phyloP scores from a whole-genome alignment of 2,797 vertebrate genomes.

The Pogoniulus pusillus region DNA sequence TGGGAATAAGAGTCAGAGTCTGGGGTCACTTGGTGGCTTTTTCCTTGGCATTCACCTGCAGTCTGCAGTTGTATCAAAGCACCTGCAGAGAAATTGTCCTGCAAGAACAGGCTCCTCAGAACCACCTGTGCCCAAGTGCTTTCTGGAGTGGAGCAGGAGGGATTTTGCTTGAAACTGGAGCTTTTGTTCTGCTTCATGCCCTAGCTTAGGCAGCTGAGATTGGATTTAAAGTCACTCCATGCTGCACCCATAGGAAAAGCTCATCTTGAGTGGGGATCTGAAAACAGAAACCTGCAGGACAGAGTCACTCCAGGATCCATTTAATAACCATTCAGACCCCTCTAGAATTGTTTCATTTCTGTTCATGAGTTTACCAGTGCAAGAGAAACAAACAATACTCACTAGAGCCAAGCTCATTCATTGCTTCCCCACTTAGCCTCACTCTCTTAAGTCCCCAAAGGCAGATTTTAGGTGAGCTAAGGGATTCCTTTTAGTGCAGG shows the following conservation, averaged over 20 bases:
- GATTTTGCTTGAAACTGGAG: neutral
- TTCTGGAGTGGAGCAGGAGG: neutral
- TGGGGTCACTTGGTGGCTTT: neutral
- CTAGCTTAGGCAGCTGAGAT: neutral
- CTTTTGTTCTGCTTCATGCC: neutral
- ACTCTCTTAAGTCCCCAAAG: neutral
- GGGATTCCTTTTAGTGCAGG: neutral
- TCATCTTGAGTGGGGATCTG: neutral
- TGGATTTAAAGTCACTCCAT: neutral
- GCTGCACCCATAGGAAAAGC: neutral
- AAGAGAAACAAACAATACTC: neutral
- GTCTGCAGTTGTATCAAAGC: neutral
- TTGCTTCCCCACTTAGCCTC: neutral
- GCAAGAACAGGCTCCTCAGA: neutral
- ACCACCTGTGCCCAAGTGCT: rapidly evolving
- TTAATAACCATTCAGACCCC: neutral
- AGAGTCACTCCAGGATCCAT: neutral
- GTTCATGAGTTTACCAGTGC: neutral
- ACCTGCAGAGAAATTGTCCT: neutral
- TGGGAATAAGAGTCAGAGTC: neutral
- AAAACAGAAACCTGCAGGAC: neutral
- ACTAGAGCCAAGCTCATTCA: neutral
- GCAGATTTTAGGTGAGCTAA: neutral
- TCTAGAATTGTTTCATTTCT: neutral
- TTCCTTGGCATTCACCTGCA: neutral